phyloP scores from a whole-genome alignment of 2,797 vertebrate genomes.

The Channa striata region DNA sequence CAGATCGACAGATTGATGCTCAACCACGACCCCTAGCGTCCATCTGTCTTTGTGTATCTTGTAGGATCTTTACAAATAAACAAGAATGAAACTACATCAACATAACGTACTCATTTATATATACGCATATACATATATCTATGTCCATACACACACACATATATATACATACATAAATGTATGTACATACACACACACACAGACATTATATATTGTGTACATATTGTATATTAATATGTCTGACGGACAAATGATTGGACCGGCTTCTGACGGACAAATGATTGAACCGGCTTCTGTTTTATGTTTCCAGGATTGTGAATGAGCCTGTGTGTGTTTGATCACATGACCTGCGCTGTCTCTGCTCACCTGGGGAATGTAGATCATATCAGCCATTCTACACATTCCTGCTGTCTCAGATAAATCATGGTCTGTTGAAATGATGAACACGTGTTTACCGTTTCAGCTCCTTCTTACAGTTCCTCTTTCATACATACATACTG shows the following conservation, averaged over 20 bases:
- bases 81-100: too few relatives aligned
- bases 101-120: too few relatives aligned
- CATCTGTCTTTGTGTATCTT: too few relatives aligned
- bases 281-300: conserved; percentile 8
- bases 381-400: conserved; percentile 64
- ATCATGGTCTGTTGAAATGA: conserved; percentile 38
- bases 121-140: background rate
- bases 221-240: too few relatives aligned
- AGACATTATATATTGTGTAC: too few relatives aligned
- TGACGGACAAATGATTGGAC: background rate
- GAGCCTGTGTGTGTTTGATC: conserved; percentile 8
- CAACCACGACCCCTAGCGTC: too few relatives aligned
- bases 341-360: conserved; percentile 33
- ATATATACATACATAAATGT: background rate
- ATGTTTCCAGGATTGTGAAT: conserved; percentile 16
- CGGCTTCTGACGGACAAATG: too few relatives aligned
- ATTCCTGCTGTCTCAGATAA: conserved; percentile 54
- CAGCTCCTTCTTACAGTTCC: background rate
- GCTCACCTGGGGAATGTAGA: conserved; percentile 65
- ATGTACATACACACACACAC: background rate
- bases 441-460: conserved; percentile 7
- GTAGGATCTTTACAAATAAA: too few relatives aligned
- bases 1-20: too few relatives aligned
- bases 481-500: conserved; percentile 8
- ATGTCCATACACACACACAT: background rate